Conservation (phyloP, 1,140 invertebrate species). For the Nasonia longicornis region DNA sequence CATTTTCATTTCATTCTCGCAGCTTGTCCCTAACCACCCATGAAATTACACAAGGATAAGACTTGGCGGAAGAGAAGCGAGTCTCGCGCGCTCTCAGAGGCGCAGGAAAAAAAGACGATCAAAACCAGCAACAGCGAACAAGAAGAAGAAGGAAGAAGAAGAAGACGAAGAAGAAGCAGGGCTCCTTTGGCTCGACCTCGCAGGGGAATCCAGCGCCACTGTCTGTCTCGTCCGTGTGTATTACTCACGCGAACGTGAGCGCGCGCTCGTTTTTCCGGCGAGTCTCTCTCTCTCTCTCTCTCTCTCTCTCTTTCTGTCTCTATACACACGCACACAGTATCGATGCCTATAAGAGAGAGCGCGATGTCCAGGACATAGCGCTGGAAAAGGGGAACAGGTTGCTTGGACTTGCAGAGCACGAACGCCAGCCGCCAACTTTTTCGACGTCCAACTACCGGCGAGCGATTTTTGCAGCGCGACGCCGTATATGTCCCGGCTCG, state of each 20-base stretch:
- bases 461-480: conserved; percentile 16
- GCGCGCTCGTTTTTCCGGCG: conserved; percentile 26
- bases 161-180: neutral
- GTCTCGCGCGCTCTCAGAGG: neutral
- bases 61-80: conserved; percentile 14
- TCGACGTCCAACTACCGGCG: neutral
- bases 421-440: conserved; percentile 26
- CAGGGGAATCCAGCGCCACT: conserved; percentile 19
- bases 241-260: conserved; percentile 41
- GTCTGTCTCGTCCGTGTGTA: neutral
- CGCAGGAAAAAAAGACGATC: neutral
- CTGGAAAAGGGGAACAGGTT: conserved; percentile 31
- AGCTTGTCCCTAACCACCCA: neutral
- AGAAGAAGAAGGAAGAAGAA: neutral
- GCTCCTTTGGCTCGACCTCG: conserved; percentile 2
- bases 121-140: neutral
- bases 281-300: neutral
- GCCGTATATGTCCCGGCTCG: conserved; percentile 6
- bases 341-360: conserved; percentile 23
- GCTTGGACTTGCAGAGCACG: conserved; percentile 39
- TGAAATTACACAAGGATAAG: conserved; percentile 38
- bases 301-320: neutral
- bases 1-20: conserved; percentile 27
- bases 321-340: neutral
- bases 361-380: neutral